These are phyloP conservation scores for Chondrilla cf. caribensis DNA, from an alignment of 37 sponge, comb jelly and placozoan genomes.

Conservation along the genomic window DNA sequence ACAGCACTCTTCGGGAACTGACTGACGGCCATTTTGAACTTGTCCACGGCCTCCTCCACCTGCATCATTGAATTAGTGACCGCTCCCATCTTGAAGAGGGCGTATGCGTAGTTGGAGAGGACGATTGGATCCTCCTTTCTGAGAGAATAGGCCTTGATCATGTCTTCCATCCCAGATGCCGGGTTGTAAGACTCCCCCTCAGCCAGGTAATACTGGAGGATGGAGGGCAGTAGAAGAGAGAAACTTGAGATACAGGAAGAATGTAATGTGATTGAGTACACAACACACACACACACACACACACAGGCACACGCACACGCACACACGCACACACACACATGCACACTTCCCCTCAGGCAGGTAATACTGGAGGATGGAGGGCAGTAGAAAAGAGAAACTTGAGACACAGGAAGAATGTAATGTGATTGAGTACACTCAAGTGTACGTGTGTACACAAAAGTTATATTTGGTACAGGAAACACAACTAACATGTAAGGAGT, in stretches of 20 bases:
- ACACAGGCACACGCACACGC: no score
- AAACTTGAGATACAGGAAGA: not conserved
- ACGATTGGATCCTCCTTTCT: not conserved
- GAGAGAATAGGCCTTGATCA: not conserved
- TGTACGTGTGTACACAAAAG: no score
- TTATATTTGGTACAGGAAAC: no score
- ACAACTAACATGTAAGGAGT: no score
- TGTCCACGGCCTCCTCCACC: not conserved
- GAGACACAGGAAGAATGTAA: no score
- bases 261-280: no score
- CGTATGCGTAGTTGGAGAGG: not conserved
- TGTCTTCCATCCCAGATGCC: not conserved
- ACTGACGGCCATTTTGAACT: not conserved
- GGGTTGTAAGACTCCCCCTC: not conserved
- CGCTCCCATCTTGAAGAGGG: conserved; percentile 10
- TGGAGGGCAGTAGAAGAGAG: not conserved
- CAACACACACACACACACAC: no score
- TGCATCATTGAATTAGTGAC: not conserved
- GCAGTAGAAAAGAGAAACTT: no score
- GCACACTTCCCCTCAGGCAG: no score
- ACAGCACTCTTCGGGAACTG: not conserved
- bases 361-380: no score
- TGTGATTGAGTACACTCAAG: no score
- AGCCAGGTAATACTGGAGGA: not conserved
- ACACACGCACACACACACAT: no score